phyloP scores from a whole-genome alignment of 2,113 vertebrate species.

The Rallus limicola region DNA sequence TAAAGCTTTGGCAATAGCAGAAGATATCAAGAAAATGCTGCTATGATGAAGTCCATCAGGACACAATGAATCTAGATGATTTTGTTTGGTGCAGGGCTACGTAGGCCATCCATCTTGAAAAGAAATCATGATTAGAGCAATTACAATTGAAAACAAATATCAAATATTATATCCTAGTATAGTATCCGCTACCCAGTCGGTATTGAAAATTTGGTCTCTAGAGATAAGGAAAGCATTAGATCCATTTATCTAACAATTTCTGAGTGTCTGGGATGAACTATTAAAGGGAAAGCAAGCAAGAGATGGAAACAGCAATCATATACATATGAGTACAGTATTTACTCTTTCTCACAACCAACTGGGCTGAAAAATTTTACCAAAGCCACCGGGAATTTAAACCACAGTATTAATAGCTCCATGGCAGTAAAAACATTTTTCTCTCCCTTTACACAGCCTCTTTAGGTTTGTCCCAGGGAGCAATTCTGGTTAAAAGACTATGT shows the following conservation, averaged over 20 bases:
- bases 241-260: constrained; percentile 18
- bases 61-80: neutral
- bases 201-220: neutral
- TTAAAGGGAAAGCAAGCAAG: neutral
- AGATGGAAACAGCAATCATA: neutral
- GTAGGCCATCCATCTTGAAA: neutral
- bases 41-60: neutral
- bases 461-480: neutral
- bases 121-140: neutral
- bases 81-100: neutral
- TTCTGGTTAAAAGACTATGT: neutral
- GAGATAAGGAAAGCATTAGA: neutral
- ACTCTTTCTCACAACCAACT: neutral
- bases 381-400: neutral
- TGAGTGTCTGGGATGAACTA: neutral
- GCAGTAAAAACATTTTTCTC: neutral
- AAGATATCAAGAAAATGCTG: constrained; percentile 8
- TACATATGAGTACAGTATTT: neutral
- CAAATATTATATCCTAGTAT: neutral
- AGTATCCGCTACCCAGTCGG: neutral
- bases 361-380: neutral
- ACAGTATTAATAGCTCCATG: neutral
- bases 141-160: constrained; percentile 1
- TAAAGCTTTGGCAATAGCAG: neutral
- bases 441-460: neutral